Conservation (phyloP, 2,113 vertebrate genomes). For the Okapia johnstoni region DNA sequence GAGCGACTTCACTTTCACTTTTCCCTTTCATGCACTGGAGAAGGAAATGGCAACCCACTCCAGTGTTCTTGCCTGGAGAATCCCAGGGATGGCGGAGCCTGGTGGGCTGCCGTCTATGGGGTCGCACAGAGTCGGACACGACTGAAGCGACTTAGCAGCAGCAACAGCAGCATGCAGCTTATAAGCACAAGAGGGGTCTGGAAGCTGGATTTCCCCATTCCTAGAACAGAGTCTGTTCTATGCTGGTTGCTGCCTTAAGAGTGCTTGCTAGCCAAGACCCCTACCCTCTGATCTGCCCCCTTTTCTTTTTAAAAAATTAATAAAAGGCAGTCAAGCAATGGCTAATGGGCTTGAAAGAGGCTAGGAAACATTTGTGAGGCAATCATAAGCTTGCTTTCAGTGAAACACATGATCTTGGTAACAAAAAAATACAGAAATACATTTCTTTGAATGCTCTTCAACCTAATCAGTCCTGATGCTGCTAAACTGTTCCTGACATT, state of each 20-base stretch:
- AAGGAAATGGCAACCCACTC: too few species aligned
- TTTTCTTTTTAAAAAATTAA: conserved; percentile 4
- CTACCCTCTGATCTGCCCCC: neutral
- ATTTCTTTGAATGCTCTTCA: conserved; percentile 67
- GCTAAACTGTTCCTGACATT: conserved; percentile 68
- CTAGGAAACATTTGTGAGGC: conserved; percentile 37
- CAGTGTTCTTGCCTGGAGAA: too few species aligned
- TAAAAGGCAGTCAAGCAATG: conserved; percentile 6
- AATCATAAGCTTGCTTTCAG: conserved; percentile 42
- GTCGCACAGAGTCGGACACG: too few species aligned
- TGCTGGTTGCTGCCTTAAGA: neutral
- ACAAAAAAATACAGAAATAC: conserved; percentile 63
- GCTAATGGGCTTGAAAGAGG: neutral
- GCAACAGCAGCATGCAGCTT: neutral
- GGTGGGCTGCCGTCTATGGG: too few species aligned
- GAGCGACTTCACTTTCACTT: too few species aligned
- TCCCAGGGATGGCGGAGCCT: too few species aligned
- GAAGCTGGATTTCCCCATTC: neutral
- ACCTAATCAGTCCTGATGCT: conserved; percentile 59
- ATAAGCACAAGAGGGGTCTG: neutral
- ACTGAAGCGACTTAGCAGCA: too few species aligned
- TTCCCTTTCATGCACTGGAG: too few species aligned
- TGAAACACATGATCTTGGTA: conserved; percentile 44
- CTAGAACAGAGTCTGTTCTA: neutral
- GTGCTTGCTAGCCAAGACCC: neutral